Evolutionary conservation across 2,888 invertebrate genomes (phyloP), one percentile per base, ranked within the genome.

Genomic region (Encarsia formosa): DNA sequence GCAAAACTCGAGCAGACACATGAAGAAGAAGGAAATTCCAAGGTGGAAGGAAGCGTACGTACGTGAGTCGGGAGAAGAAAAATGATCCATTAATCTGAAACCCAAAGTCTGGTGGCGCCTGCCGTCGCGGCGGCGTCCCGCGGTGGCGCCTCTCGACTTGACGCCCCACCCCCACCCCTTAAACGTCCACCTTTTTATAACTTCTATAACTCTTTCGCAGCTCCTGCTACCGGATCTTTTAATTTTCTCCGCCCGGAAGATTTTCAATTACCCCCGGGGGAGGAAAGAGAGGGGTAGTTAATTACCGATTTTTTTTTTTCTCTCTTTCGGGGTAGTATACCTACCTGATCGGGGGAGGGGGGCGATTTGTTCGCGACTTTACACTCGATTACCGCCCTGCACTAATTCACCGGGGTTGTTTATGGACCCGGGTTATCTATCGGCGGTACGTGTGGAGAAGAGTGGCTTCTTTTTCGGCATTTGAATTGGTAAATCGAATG

Each of bases 81-180:
- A 84, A 84, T 84, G 84, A 85, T 85, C 86, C 86, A 86, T 86
- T 86, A 86, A 86, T 85, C 85, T 84, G 81, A 81, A 77, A 78
- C 77, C 81, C 81, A 83, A 83, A 85, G 85, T 84, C 85, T 84
- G 83, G 81, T 81, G 86, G 86, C 85, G 85, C 85, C 86, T 79
- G 74, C 70, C 72, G 71, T 70, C 73, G 68, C 66, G 68, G 66
- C 67, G 71, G 68, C 72, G 69, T 54, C 58, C 58, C 59, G 59
- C 61, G 61, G 60, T 62, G 61, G 61, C 57, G 54, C 39, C 61
- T 54, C 58, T 58, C 59, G 45, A 55, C 61, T 56, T 64, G 65
- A 64, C 59, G 63, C 62, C 42, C 47, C 24, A 16, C 51, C 40
- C 48, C 55, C 45, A 49, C 50, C 29, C 52, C 41, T 49, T 29